Evolutionary conservation across 2,113 vertebrate genomes (phyloP).

Genomic region (Oxyruncus cristatus): DNA sequence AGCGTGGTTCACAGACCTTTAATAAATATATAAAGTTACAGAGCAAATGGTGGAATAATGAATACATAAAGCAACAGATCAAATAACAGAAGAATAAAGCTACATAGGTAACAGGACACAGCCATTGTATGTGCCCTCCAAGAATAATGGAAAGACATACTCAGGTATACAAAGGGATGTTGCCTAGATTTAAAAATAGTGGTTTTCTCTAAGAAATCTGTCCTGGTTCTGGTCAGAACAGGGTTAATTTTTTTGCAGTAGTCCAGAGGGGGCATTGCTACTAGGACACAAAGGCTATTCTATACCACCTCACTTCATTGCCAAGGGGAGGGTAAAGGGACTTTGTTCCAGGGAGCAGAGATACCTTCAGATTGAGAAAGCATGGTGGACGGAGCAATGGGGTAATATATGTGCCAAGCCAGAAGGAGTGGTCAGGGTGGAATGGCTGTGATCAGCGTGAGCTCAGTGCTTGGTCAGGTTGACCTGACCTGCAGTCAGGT

Average conservation of each 20-base stretch:
- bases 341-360: neutral
- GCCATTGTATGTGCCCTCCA: neutral
- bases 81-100: neutral
- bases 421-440: neutral
- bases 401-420: neutral
- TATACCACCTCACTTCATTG: too few species aligned
- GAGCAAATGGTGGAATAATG: neutral
- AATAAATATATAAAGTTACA: neutral
- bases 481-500: neutral
- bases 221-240: neutral
- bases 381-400: fast-evolving
- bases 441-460: neutral
- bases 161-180: neutral
- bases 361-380: neutral
- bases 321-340: fast-evolving
- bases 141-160: neutral
- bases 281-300: neutral
- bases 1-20: neutral
- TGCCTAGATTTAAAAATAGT: neutral
- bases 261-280: neutral
- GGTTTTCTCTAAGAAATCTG: neutral
- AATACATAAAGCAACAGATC: neutral
- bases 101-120: neutral
- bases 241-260: neutral
- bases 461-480: neutral